Evolutionary conservation across 2,888 invertebrate genomes (phyloP).

Genomic region (Dicyrtomina minuta): DNA sequence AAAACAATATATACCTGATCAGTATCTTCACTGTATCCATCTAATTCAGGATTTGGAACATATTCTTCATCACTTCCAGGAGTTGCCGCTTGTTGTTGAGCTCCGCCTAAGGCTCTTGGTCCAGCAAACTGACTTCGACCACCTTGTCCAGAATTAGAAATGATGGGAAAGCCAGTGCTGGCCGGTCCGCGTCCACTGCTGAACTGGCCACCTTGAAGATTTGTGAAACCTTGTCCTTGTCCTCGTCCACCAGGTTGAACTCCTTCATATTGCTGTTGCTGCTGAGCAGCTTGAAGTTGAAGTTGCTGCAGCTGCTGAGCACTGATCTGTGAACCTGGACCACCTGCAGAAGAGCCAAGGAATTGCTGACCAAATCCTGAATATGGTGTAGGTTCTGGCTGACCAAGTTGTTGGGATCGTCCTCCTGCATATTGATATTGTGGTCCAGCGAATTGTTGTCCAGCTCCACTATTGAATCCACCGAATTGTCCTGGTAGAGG

Average conservation of each 20-base stretch:
- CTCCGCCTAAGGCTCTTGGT: neutral
- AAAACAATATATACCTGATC: slow-evolving; percentile 50
- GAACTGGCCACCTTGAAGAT: slow-evolving; percentile 19
- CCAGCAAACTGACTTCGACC: slow-evolving; percentile 31
- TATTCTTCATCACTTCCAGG: slow-evolving; percentile 23
- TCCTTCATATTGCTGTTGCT: too few relatives aligned
- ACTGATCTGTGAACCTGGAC: neutral
- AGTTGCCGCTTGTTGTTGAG: slow-evolving; percentile 8
- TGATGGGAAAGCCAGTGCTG: slow-evolving; percentile 18
- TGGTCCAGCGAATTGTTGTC: slow-evolving; percentile 8
- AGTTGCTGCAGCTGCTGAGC: too few relatives aligned
- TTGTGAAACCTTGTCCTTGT: too few relatives aligned
- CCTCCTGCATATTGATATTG: neutral
- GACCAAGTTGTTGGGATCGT: too few relatives aligned
- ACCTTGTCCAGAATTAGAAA: slow-evolving; percentile 26
- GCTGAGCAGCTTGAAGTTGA: too few relatives aligned
- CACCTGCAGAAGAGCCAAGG: neutral
- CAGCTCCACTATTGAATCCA: slow-evolving; percentile 20
- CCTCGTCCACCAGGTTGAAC: neutral
- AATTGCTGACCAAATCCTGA: too few relatives aligned
- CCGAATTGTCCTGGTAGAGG: slow-evolving; percentile 23
- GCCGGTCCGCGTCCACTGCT: neutral
- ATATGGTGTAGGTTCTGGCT: too few relatives aligned
- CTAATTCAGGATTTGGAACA: slow-evolving; percentile 45
- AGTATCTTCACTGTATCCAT: slow-evolving; percentile 51